phyloP scores from a whole-genome alignment of 2,888 invertebrate species.

The Theodoxus fluviatilis region DNA sequence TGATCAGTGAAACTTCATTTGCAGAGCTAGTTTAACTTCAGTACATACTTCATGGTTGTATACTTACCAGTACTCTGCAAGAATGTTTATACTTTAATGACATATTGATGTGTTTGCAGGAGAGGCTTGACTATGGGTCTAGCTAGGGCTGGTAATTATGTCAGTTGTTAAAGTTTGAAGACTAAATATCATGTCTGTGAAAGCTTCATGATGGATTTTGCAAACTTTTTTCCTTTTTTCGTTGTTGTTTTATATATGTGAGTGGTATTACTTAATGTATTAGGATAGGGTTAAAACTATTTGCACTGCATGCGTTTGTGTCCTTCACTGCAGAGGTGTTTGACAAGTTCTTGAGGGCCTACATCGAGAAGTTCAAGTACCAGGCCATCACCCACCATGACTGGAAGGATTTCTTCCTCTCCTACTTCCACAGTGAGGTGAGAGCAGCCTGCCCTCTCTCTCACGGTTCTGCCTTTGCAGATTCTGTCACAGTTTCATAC shows the following conservation, averaged over 20 bases:
- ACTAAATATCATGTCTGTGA: not conserved
- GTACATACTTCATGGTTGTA: too few species aligned
- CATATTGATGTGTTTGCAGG: too few species aligned
- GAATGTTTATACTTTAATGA: too few species aligned
- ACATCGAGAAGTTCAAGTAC: conserved; percentile 80
- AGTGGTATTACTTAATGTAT: not conserved
- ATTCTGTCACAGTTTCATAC: too few species aligned
- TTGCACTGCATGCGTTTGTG: not conserved
- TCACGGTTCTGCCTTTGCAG: too few species aligned
- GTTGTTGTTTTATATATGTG: not conserved
- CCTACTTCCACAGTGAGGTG: conserved; percentile 57
- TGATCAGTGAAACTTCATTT: too few species aligned
- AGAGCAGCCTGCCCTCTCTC: not conserved
- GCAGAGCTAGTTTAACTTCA: too few species aligned
- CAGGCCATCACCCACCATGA: conserved; percentile 83
- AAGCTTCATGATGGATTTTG: not conserved
- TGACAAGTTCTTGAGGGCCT: conserved; percentile 83
- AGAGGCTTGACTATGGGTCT: too few species aligned
- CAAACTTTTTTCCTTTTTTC: not conserved
- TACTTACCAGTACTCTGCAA: too few species aligned
- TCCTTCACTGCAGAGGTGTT: conserved; percentile 69
- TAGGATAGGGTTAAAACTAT: not conserved
- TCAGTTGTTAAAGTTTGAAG: not conserved
- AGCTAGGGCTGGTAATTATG: too few species aligned
- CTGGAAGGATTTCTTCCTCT: conserved; percentile 80